These are phyloP conservation scores for Sisyra nigra DNA, from an alignment of 2,888 invertebrate species.

Conservation along the genomic window DNA sequence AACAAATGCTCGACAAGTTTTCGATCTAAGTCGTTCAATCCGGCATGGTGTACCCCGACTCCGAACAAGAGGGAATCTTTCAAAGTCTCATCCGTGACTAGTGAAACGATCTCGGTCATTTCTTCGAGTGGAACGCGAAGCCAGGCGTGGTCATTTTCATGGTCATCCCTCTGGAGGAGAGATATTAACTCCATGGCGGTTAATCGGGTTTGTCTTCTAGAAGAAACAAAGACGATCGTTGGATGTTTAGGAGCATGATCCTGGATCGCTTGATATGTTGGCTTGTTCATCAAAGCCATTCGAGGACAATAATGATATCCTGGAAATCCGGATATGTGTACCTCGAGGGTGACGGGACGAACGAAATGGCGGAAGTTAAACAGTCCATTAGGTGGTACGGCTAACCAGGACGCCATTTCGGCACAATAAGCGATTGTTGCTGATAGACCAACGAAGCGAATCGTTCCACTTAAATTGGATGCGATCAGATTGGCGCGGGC, in stretches of 20 bases:
- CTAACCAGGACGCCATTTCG: constrained; percentile 93
- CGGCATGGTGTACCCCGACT: constrained; percentile 97
- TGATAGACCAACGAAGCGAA: constrained; percentile 75
- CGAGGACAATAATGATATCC: constrained; percentile 98
- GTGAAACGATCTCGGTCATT: constrained; percentile 59
- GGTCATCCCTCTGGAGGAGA: constrained; percentile 43
- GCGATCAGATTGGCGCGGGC: constrained; percentile 94
- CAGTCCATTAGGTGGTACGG: constrained; percentile 75
- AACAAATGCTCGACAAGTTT: constrained; percentile 86
- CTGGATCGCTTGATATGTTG: constrained; percentile 88
- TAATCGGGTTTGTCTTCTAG: constrained; percentile 86
- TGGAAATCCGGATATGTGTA: constrained; percentile 74
- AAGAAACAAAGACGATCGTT: constrained; percentile 87
- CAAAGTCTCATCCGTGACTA: constrained; percentile 72
- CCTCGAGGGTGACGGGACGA: constrained; percentile 89
- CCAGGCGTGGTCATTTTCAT: constrained; percentile 46
- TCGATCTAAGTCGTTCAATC: constrained; percentile 83
- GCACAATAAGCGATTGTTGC: constrained; percentile 87
- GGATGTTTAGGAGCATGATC: constrained; percentile 88
- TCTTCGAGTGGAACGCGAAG: constrained; percentile 71
- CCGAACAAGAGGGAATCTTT: constrained; percentile 91
- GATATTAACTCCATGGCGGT: constrained; percentile 93
- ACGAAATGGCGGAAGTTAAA: constrained; percentile 98
- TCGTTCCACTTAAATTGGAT: constrained; percentile 63
- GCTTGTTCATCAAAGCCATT: constrained; percentile 99